Conservation (phyloP, 1,140 invertebrate species). For the Sarcophaga peregrina region DNA sequence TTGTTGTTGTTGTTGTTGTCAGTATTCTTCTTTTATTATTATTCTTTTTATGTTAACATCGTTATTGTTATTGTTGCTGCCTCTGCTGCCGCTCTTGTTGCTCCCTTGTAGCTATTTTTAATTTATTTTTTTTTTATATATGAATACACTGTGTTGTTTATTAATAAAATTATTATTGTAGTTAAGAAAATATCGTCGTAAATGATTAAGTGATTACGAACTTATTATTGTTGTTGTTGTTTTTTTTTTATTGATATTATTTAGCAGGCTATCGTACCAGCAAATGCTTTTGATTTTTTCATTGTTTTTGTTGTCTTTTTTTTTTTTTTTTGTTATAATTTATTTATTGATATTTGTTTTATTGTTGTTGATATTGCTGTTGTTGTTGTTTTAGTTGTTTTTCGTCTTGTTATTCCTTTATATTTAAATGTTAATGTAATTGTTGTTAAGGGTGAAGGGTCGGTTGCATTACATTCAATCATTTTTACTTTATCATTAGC, state of each 20-base stretch:
- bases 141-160: neutral
- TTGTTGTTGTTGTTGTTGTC: neutral
- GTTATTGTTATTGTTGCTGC: no score
- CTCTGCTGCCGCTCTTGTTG: no score
- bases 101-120: no score
- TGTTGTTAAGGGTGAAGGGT: constrained; percentile 18
- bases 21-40: neutral
- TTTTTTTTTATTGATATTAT: no score
- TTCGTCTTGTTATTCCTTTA: neutral
- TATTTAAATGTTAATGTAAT: neutral
- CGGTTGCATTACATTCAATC: constrained; percentile 2
- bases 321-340: neutral
- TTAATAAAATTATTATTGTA: constrained; percentile 15
- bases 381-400: neutral
- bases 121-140: no score
- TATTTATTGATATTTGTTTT: neutral
- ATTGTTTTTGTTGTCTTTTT: neutral
- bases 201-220: constrained; percentile 16
- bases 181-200: neutral
- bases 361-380: neutral
- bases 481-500: constrained; percentile 12
- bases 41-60: no score
- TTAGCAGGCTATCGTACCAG: constrained; percentile 8
- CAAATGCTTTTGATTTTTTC: neutral
- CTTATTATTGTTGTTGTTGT: neutral